Percentiles rank a stretch among this genome's conserved stretches.
phyloP scores from a whole-genome alignment of 2,888 invertebrate species.

The Leptopilina drosophilae region DNA sequence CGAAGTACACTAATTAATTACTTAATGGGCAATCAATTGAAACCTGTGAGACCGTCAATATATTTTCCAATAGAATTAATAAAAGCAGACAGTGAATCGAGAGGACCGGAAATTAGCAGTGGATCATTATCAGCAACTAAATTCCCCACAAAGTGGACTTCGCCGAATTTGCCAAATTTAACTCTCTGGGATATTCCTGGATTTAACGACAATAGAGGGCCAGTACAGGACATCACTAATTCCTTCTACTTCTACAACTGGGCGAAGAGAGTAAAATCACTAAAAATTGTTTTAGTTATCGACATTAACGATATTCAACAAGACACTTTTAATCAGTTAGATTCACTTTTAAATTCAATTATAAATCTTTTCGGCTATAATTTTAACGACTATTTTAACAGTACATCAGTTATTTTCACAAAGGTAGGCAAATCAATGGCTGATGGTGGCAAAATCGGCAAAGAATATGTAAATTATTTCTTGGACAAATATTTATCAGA shows the following conservation, averaged over 20 bases:
- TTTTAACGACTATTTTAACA: neutral
- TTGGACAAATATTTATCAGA: no score
- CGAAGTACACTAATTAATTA: conserved; percentile 3
- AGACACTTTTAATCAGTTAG: neutral
- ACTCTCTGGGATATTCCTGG: neutral
- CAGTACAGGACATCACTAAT: conserved; percentile 7
- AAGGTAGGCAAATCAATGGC: conserved; percentile 10
- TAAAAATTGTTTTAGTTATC: conserved; percentile 31
- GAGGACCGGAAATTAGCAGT: neutral
- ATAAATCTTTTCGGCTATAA: neutral
- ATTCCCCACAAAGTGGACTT: neutral
- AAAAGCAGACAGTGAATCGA: neutral
- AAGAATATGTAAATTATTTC: neutral
- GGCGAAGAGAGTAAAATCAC: neutral
- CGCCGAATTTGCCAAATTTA: neutral
- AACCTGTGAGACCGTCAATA: no score
- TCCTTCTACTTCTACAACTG: conserved; percentile 20
- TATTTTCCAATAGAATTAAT: neutral
- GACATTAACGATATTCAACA: neutral
- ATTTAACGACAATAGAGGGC: neutral
- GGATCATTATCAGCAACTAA: neutral
- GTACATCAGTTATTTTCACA: conserved; percentile 23
- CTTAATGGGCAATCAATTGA: neutral
- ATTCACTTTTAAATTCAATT: neutral
- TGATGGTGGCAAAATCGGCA: neutral